Evolutionary conservation across 2,797 vertebrate species (phyloP).

Genomic region (Danio kyathit): DNA sequence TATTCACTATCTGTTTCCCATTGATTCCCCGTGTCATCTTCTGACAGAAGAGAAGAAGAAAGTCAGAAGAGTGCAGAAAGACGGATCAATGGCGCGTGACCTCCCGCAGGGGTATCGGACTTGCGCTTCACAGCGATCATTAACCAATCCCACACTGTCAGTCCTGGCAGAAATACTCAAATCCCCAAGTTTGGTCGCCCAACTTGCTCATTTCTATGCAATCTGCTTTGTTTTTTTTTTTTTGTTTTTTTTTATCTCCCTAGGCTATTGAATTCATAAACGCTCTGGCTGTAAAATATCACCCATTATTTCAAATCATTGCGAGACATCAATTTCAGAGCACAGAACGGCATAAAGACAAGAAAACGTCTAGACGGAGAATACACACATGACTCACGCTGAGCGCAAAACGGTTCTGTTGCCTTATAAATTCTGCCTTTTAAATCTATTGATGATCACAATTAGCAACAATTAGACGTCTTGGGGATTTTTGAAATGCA

Average conservation of each 20-base stretch:
- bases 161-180: constrained; percentile 53
- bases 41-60: constrained; percentile 61
- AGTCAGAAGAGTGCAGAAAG: constrained; percentile 54
- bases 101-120: constrained; percentile 66
- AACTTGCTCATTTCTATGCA: constrained; percentile 63
- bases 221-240: constrained; percentile 25
- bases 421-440: background rate
- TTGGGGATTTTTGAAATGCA: background rate
- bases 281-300: constrained; percentile 58
- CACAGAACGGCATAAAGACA: background rate
- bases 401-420: constrained; percentile 1
- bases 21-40: constrained; percentile 76
- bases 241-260: constrained; percentile 4
- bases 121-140: constrained; percentile 67
- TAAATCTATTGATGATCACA: background rate
- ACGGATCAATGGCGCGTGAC: constrained; percentile 75
- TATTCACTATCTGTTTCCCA: constrained; percentile 76
- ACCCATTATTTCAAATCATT: constrained; percentile 68
- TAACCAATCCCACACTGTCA: constrained; percentile 67
- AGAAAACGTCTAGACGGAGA: constrained; percentile 26
- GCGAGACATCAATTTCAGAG: constrained; percentile 41
- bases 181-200: constrained; percentile 51
- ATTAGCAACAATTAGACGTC: constrained; percentile 11
- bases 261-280: constrained; percentile 64
- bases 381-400: background rate